A percentile compares a stretch with the other conserved stretches of the same genome.
These are phyloP conservation scores for Lordiphosa mommai DNA, from an alignment of 1,140 invertebrate genomes.

Conservation along the genomic window DNA sequence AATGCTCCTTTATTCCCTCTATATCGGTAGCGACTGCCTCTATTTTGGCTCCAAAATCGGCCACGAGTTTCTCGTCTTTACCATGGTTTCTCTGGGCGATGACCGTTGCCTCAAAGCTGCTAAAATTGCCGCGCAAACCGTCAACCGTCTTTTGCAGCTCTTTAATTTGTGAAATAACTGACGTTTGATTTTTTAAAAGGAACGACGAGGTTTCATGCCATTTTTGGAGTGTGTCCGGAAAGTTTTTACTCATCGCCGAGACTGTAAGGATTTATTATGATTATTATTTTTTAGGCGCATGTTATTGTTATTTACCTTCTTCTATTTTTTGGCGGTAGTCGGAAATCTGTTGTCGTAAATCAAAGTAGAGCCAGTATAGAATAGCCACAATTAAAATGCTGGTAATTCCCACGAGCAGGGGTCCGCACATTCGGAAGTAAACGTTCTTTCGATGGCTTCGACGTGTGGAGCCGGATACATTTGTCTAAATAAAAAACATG, in stretches of 20 bases:
- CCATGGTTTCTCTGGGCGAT: conserved; percentile 59
- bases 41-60: conserved; percentile 75
- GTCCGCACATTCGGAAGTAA: conserved; percentile 60
- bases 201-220: conserved; percentile 83
- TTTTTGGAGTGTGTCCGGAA: conserved; percentile 83
- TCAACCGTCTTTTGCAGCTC: conserved; percentile 56
- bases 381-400: conserved; percentile 57
- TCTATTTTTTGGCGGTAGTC: conserved; percentile 76
- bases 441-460: conserved; percentile 58
- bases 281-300: too few species aligned
- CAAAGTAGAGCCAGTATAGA: conserved; percentile 76
- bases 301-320: conserved; percentile 49
- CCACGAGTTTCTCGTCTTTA: conserved; percentile 71
- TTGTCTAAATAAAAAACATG: conserved; percentile 37
- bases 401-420: conserved; percentile 55
- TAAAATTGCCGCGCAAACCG: conserved; percentile 50
- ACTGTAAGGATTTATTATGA: conserved; percentile 79
- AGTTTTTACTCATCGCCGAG: conserved; percentile 82
- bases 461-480: conserved; percentile 41
- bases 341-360: conserved; percentile 67
- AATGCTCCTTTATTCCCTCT: conserved; percentile 69
- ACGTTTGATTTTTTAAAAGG: conserved; percentile 83
- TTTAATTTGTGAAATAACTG: conserved; percentile 44
- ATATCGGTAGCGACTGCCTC: conserved; percentile 66
- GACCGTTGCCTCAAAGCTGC: conserved; percentile 37